Evolutionary conservation across 2,113 vertebrate genomes (phyloP), one percentile per base, ranked within the genome.

Genomic region (Marmota monax): DNA sequence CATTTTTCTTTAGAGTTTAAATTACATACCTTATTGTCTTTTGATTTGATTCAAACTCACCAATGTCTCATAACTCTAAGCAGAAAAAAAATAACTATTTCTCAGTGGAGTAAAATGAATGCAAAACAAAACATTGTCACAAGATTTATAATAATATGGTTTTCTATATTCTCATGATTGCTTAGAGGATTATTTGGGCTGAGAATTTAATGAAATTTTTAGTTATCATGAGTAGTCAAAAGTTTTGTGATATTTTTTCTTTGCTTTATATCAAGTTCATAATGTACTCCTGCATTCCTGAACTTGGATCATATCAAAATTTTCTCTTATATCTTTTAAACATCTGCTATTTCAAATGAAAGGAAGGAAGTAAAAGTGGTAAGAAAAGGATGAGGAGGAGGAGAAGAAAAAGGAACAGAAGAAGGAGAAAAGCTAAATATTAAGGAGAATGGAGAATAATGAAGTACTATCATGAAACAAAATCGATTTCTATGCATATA

Each of bases 1-100:
- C 42, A 79, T 67, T 94, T 32, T 67, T 87, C 51, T 79, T n/a
- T 9, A 92, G 5, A 39, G 34, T 95, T 96, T 80, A 83, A 96
- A 20, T 29, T 88, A 2, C 4, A 17, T 80, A 4, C 1, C 27
- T 63, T 34, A 17, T 67, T 79, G 5, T 90, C 13, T 92, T 69
- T n/a, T 94, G 37, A 77, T 91, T 82, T 95, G 53, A 58, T 87
- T 10, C 65, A 74, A 80, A 73, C 37, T 48, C 39, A 92, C 27
- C 67, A 97, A 87, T 70, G 34, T 94, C 90, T 42, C 23, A 84
- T 77, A 74, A 23, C 32, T 97, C 37, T 87, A 65, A 84, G 32
- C 8, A 84, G 16, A 77, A 93, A 73, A 73, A 67, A 34, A 65
- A 78, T 95, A 72, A 78, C 1, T 86, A 16, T 61, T 94, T 90